Evolutionary conservation across 1,140 invertebrate genomes (phyloP).

Genomic region (Delia radicum): DNA sequence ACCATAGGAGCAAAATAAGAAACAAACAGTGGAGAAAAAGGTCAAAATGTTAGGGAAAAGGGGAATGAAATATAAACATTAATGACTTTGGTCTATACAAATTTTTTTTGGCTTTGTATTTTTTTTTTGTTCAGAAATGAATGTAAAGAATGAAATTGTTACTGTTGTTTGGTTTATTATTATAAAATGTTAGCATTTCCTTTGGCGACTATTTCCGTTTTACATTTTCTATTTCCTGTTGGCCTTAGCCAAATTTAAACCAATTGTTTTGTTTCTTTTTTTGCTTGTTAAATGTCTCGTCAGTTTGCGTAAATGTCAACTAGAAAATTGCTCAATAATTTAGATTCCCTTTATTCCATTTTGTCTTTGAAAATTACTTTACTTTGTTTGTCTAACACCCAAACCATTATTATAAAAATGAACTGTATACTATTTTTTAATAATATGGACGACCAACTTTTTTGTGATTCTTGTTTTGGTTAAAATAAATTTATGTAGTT

Average conservation of each 20-base stretch:
- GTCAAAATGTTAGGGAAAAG: neutral
- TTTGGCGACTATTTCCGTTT: neutral
- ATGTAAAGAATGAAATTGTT: neutral
- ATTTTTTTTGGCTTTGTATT: neutral
- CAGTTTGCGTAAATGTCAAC: neutral
- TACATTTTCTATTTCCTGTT: neutral
- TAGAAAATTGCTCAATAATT: neutral
- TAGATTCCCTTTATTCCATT: neutral
- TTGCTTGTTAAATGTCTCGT: neutral
- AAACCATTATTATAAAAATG: too few relatives aligned
- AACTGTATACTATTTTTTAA: neutral
- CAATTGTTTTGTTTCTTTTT: neutral
- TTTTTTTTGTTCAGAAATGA: neutral
- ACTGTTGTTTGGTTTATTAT: neutral
- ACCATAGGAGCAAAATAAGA: neutral
- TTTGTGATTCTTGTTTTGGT: too few relatives aligned
- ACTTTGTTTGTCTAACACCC: neutral
- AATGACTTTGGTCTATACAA: neutral
- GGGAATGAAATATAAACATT: neutral
- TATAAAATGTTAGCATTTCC: neutral
- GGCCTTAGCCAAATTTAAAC: too few relatives aligned
- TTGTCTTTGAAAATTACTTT: neutral
- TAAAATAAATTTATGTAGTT: neutral
- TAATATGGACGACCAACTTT: too few relatives aligned
- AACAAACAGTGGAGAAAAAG: neutral